Percentiles rank a stretch among this genome's conserved stretches.
Conservation (phyloP, 1,140 invertebrate species). For the Ceratosolen solmsi region DNA sequence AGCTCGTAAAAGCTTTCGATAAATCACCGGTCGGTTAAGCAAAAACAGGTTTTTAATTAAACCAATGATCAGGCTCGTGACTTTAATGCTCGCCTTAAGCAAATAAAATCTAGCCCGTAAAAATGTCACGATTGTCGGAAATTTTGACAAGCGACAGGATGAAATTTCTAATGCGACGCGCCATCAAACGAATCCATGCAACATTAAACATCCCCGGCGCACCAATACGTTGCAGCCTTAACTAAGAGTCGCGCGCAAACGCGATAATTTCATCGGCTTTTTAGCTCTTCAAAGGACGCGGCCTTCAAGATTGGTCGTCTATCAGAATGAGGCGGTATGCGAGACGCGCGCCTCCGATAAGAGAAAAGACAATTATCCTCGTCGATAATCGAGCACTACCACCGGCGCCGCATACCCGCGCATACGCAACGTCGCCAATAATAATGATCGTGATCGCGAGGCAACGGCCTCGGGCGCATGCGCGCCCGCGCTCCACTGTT, state of each 20-base stretch:
- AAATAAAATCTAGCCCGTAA: constrained; percentile 16
- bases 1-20: neutral
- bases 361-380: neutral
- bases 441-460: constrained; percentile 25
- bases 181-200: neutral
- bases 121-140: neutral
- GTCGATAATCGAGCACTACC: neutral
- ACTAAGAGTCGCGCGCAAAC: neutral
- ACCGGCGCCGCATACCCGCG: neutral
- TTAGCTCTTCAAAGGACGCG: neutral
- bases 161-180: neutral
- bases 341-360: neutral
- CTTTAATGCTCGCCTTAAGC: neutral
- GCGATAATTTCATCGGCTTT: neutral
- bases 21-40: neutral
- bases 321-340: neutral
- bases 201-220: neutral
- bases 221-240: neutral
- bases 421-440: constrained; percentile 46
- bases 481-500: constrained; percentile 40
- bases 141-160: constrained; percentile 11
- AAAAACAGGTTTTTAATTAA: constrained; percentile 22
- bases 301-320: neutral
- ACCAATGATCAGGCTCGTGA: neutral
- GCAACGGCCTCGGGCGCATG: constrained; percentile 18